A percentile compares a stretch with the other conserved stretches of the same genome.
Conservation (phyloP, 2,113 vertebrate species). For the Macrotus californicus region DNA sequence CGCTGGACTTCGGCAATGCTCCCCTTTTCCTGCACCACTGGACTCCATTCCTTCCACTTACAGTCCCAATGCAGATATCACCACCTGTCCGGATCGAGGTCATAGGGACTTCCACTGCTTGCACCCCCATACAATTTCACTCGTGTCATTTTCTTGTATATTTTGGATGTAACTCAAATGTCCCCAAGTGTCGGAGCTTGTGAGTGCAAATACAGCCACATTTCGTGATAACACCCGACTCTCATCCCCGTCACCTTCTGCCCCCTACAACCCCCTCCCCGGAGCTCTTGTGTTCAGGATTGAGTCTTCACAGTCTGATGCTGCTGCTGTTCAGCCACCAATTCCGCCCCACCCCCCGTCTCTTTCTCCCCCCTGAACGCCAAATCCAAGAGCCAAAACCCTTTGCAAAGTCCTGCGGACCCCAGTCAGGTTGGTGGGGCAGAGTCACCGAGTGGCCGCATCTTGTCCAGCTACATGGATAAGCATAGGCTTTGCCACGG, state of each 20-base stretch:
- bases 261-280: too few relatives aligned
- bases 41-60: neutral
- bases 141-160: neutral
- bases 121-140: neutral
- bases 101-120: neutral
- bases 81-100: neutral
- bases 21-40: too few relatives aligned
- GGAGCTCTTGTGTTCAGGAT: neutral
- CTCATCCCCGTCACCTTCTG: neutral
- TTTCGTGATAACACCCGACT: neutral
- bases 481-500: neutral
- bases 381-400: neutral
- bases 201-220: neutral
- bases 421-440: neutral
- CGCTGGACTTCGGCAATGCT: too few relatives aligned
- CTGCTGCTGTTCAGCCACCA: neutral
- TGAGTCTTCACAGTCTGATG: neutral
- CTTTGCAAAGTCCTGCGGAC: neutral
- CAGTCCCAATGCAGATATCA: neutral
- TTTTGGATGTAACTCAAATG: neutral
- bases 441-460: neutral
- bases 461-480: neutral
- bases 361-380: neutral
- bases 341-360: neutral
- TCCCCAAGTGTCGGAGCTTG: neutral